Evolutionary conservation across 2,888 invertebrate species (phyloP).

Genomic region (Drosophila dives): DNA sequence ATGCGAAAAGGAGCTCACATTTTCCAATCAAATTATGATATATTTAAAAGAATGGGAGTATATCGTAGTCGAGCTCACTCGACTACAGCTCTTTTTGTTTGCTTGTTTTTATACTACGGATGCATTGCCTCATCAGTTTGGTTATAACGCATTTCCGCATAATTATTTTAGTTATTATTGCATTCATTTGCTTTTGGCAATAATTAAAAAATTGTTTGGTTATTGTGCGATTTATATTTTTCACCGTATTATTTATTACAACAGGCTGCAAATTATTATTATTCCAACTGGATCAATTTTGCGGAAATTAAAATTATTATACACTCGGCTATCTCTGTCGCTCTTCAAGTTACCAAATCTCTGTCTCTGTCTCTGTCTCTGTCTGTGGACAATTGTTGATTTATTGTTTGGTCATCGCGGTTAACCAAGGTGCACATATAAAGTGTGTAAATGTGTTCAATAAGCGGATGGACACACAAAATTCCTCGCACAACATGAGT

Average conservation of each 20-base stretch:
- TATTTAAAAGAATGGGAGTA: background rate
- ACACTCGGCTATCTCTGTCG: constrained; percentile 17
- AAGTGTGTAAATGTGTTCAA: constrained; percentile 57
- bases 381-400: constrained; percentile 25
- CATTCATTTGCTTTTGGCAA: constrained; percentile 26
- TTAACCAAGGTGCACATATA: constrained; percentile 31
- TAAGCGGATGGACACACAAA: constrained; percentile 45
- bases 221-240: constrained; percentile 57
- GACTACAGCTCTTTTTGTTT: background rate
- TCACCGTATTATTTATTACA: constrained; percentile 64
- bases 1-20: background rate
- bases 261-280: constrained; percentile 37
- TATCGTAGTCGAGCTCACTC: background rate
- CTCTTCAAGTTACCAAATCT: background rate
- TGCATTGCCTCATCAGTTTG: constrained; percentile 1
- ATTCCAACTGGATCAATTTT: constrained; percentile 61
- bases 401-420: constrained; percentile 52
- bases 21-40: background rate
- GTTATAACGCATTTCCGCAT: constrained; percentile 17
- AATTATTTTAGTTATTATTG: constrained; percentile 35
- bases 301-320: constrained; percentile 69
- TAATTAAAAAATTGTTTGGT: constrained; percentile 38
- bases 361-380: background rate
- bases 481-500: constrained; percentile 35
- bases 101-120: constrained; percentile 10